Base-by-base conservation (phyloP, 2,888 invertebrate genomes). In the Sarcophaga subvicina region DNA sequence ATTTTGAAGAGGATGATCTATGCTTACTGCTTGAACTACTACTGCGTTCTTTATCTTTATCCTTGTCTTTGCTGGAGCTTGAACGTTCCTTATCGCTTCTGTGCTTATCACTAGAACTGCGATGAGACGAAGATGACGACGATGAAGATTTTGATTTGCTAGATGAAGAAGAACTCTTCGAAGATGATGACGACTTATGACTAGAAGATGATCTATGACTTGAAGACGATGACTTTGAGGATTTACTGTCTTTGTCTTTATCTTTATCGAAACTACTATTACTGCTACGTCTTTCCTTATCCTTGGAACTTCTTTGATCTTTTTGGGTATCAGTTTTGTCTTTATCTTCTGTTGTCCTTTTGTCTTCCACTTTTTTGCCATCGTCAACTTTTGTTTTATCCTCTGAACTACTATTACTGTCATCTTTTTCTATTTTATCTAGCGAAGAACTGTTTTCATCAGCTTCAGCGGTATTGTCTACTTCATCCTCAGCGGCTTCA, bases 61-160 rank as follows among this genome's bases (percentile, higher is more conserved):
- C 77, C 71, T 66, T 83, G 78, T 93, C 92, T 86, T 89, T 89
- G 20, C 86, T 89, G 12, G 90, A 89, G 80, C 89, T 88, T 64
- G 89, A 90, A 77, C 89, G 89, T n/a, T 90, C 89, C 67, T 91
- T 92, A 80, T 93, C 91, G 49, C 91, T 91, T 25, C 94, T 94
- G 77, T 94, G 93, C 87, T 94, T 94, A 80, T 93, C 93, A 83
- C 90, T 91, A 0, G 93, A 92, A 72, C 90, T 92, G 75, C 93
- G 91, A 88, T 91, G 91, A 10, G 92, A 91, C 54, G 93, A 37
- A 37, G 37, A 92, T 12, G 92, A 91, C 37, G 86, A 85, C 14
- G 89, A 88, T 63, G 86, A 83, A 20, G 89, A 89, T 85, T 90
- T 90, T 10, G 89, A 88, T 78, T 90, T 90, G 77, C 88, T 89